Percentiles rank a stretch among this genome's conserved stretches.
phyloP scores from a whole-genome alignment of 2,888 invertebrate genomes.

The Drosophila helvetica region DNA sequence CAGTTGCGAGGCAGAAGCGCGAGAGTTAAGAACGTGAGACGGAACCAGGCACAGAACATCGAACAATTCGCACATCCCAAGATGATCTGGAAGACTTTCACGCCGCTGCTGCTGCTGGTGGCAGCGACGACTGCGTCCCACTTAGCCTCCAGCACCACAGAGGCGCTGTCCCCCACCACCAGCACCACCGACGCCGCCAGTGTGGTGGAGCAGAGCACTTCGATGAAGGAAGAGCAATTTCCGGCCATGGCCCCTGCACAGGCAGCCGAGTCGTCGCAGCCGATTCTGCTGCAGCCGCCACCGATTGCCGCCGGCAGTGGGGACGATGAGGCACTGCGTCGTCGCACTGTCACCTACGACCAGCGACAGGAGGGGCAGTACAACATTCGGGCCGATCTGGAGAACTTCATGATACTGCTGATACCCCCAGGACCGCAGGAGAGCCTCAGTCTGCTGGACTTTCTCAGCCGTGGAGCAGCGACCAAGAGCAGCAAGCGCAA shows the following conservation, averaged over 20 bases:
- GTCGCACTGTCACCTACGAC: conserved; percentile 84
- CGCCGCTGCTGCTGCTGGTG: conserved; percentile 38
- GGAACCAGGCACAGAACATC: conserved; percentile 8
- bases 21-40: conserved; percentile 69
- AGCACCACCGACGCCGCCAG: neutral
- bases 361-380: conserved; percentile 91
- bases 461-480: conserved; percentile 68
- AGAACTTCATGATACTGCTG: conserved; percentile 90
- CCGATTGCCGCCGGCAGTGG: conserved; percentile 32
- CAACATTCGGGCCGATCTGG: conserved; percentile 89
- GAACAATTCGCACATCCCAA: conserved; percentile 2
- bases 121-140: conserved; percentile 28
- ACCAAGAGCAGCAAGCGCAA: conserved; percentile 65
- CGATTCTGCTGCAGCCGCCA: conserved; percentile 49
- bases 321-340: conserved; percentile 53
- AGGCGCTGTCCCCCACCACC: conserved; percentile 1
- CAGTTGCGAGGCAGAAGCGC: conserved; percentile 76
- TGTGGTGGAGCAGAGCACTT: conserved; percentile 2
- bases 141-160: conserved; percentile 19
- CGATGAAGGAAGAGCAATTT: conserved; percentile 54
- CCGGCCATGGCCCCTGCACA: conserved; percentile 52
- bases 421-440: conserved; percentile 85
- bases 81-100: conserved; percentile 59
- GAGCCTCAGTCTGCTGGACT: conserved; percentile 75
- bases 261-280: conserved; percentile 39